phyloP scores from a whole-genome alignment of 2,113 vertebrate species.

The Prolemur simus region DNA sequence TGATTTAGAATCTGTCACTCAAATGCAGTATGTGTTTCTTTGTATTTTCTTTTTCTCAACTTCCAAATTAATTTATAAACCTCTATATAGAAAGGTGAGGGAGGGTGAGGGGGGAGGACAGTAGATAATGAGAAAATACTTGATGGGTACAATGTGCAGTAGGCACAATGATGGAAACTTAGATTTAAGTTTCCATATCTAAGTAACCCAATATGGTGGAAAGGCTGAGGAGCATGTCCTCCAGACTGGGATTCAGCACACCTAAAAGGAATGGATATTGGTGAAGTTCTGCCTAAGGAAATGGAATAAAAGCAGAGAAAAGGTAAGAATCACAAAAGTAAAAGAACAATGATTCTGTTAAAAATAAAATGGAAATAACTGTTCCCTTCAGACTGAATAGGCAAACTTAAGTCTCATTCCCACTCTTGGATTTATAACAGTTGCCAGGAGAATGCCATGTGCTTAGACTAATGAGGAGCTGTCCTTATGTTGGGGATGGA shows the following conservation, averaged over 20 bases:
- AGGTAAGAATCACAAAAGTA: neutral
- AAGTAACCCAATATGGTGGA: neutral
- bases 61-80: slow-evolving; percentile 29
- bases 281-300: neutral
- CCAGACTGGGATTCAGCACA: neutral
- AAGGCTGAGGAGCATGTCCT: neutral
- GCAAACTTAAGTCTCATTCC: neutral
- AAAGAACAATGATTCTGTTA: neutral
- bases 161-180: too few species aligned
- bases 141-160: too few species aligned
- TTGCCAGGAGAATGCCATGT: neutral
- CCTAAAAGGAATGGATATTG: neutral
- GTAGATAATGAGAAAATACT: too few species aligned
- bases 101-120: too few species aligned
- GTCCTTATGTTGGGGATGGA: neutral
- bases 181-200: neutral
- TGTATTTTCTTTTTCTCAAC: neutral
- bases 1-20: neutral
- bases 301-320: neutral
- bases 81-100: neutral
- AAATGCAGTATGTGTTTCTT: neutral
- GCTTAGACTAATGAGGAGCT: neutral
- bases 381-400: neutral
- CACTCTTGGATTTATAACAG: neutral
- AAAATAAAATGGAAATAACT: neutral